A percentile compares a stretch with the other conserved stretches of the same genome.
These are phyloP conservation scores for Brachypteracias leptosomus DNA, from an alignment of 2,113 vertebrate species.

Conservation along the genomic window DNA sequence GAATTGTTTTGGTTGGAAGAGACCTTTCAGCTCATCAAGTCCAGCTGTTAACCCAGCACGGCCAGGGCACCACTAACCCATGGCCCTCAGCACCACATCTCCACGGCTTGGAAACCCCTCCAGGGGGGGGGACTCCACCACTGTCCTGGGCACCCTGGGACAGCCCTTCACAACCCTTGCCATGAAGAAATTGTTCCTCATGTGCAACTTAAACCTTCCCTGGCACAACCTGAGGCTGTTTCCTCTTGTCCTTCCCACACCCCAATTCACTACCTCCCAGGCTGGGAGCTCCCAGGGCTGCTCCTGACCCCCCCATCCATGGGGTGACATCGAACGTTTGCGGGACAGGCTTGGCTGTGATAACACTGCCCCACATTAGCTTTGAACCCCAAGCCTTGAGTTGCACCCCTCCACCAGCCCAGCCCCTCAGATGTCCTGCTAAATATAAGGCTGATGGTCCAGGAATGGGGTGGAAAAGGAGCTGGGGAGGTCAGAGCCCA, in stretches of 20 bases:
- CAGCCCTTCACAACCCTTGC: not conserved
- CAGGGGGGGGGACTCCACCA: not conserved
- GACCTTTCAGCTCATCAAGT: not conserved
- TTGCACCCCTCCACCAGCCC: not conserved
- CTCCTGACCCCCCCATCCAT: not conserved
- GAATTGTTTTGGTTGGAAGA: not conserved
- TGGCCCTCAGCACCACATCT: not conserved
- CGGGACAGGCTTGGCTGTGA: not conserved
- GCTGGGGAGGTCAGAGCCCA: not conserved
- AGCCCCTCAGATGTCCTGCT: not conserved
- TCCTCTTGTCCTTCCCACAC: not conserved
- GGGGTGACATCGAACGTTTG: not conserved
- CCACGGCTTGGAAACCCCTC: not conserved
- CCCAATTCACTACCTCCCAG: not conserved
- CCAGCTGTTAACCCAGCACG: not conserved
- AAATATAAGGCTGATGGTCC: not conserved
- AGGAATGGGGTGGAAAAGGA: not conserved
- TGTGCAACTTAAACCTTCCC: not conserved
- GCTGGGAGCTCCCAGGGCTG: not conserved
- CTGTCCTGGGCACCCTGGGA: not conserved
- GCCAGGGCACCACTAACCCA: not conserved
- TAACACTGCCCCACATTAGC: fast-evolving
- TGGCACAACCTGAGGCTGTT: not conserved
- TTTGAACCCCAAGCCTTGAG: not conserved
- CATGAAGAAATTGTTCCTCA: not conserved